Evolutionary conservation across 2,888 invertebrate genomes (phyloP).

Genomic region (Drosophila rellima): DNA sequence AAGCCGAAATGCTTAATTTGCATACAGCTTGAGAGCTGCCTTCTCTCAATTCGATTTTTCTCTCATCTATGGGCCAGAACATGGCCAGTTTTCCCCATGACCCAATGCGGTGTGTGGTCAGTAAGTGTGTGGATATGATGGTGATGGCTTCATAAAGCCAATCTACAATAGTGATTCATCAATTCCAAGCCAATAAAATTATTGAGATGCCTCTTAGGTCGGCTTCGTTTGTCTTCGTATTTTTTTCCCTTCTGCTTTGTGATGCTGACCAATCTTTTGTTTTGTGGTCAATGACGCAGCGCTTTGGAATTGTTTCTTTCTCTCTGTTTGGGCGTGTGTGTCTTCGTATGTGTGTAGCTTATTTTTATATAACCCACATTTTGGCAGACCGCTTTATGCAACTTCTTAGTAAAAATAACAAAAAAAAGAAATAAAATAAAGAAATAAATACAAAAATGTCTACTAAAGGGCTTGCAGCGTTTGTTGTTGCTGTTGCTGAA

Average conservation of each 20-base stretch:
- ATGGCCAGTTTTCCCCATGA: conserved; percentile 39
- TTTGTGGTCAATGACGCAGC: conserved; percentile 75
- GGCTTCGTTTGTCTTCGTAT: conserved; percentile 25
- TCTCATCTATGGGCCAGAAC: conserved; percentile 15
- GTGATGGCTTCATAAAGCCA: conserved; percentile 64
- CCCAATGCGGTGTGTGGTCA: conserved; percentile 28
- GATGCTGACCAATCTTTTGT: conserved; percentile 39
- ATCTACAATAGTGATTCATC: conserved; percentile 65
- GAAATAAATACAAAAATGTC: neutral
- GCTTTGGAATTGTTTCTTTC: conserved; percentile 37
- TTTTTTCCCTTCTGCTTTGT: conserved; percentile 24
- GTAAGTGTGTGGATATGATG: conserved; percentile 2
- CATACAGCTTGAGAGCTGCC: conserved; percentile 34
- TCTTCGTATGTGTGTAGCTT: conserved; percentile 1
- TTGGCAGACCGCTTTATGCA: conserved; percentile 69
- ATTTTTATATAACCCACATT: conserved; percentile 71
- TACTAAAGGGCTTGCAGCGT: conserved; percentile 32
- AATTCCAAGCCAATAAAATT: conserved; percentile 54
- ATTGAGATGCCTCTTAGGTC: conserved; percentile 45
- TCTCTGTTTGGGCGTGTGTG: conserved; percentile 15
- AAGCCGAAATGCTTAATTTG: conserved; percentile 52
- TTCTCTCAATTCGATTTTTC: neutral
- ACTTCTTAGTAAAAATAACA: conserved; percentile 58
- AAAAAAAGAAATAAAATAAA: neutral
- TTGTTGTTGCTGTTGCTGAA: conserved; percentile 14